Conservation (phyloP, 2,888 invertebrate genomes). For the Meta bourneti region DNA sequence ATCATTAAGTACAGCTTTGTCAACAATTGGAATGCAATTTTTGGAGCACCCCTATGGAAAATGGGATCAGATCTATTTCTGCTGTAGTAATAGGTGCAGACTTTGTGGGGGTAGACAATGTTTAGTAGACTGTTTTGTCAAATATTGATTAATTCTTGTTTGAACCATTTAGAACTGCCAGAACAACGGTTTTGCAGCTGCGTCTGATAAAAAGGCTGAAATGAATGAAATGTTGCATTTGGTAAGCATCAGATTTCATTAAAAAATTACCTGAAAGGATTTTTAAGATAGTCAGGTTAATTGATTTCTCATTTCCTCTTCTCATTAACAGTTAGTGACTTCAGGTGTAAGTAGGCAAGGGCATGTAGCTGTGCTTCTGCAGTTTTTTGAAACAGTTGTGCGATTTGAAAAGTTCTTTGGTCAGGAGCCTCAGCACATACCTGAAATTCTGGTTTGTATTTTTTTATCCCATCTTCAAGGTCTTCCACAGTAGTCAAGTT, state of each 20-base stretch:
- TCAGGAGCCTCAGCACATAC: constrained; percentile 82
- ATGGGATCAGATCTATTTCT: too few relatives aligned
- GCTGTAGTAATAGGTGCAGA: too few relatives aligned
- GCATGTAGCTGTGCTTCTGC: constrained; percentile 82
- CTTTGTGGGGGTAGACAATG: not conserved
- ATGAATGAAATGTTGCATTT: constrained; percentile 82
- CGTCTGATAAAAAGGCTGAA: constrained; percentile 80
- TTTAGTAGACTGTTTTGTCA: not conserved
- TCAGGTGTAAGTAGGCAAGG: constrained; percentile 82
- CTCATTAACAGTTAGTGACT: constrained; percentile 80
- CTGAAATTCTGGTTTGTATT: constrained; percentile 81
- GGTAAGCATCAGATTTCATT: constrained; percentile 78
- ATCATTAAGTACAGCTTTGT: too few relatives aligned
- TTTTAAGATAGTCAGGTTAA: too few relatives aligned
- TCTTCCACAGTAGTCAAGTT: not conserved
- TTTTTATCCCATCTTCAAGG: not conserved
- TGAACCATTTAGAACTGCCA: constrained; percentile 79
- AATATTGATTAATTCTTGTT: not conserved
- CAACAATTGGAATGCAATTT: too few relatives aligned
- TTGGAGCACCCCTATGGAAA: too few relatives aligned
- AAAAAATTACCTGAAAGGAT: not conserved
- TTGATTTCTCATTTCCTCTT: not conserved
- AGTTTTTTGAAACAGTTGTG: constrained; percentile 82
- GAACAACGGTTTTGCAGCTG: constrained; percentile 81
- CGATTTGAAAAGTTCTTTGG: constrained; percentile 84